Percentiles rank a stretch among this genome's conserved stretches.
phyloP scores from a whole-genome alignment of 2,113 vertebrate genomes.

The Catharus minimus region DNA sequence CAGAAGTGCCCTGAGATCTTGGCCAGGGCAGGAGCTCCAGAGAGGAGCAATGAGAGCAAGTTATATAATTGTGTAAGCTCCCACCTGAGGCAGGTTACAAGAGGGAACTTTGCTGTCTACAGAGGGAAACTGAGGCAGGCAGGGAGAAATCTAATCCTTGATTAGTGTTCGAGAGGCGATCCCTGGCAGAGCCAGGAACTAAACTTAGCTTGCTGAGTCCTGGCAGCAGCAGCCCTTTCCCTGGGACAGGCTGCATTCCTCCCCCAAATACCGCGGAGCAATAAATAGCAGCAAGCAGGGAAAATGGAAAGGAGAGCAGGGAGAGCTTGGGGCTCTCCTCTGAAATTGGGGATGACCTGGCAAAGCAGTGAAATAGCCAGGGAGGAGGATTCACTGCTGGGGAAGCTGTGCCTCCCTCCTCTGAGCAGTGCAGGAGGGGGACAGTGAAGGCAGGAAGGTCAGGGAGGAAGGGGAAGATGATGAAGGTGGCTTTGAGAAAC shows the following conservation, averaged over 20 bases:
- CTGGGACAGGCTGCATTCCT: conserved; percentile 42
- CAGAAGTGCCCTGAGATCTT: fast-evolving
- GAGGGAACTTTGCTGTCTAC: neutral
- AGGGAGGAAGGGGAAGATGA: neutral
- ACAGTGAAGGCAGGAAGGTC: neutral
- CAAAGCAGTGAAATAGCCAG: neutral
- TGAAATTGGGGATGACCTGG: neutral
- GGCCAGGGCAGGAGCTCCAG: neutral
- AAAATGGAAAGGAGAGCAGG: neutral
- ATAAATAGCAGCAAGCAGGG: conserved; percentile 28
- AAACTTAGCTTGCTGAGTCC: neutral
- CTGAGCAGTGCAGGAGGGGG: fast-evolving
- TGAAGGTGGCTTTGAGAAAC: neutral
- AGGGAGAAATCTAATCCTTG: neutral
- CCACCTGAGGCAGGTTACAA: neutral
- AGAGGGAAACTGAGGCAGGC: neutral
- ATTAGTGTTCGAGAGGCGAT: neutral
- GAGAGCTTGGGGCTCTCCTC: neutral
- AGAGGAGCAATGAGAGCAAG: neutral
- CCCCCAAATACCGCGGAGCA: neutral
- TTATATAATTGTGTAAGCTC: neutral
- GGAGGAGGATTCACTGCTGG: neutral
- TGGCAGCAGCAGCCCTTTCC: neutral
- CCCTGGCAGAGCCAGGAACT: neutral
- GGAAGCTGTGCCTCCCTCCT: neutral